Percentiles rank a stretch among this genome's conserved stretches.
Conservation (phyloP, 2,797 vertebrate genomes). For the Leptodactylus fallax region DNA sequence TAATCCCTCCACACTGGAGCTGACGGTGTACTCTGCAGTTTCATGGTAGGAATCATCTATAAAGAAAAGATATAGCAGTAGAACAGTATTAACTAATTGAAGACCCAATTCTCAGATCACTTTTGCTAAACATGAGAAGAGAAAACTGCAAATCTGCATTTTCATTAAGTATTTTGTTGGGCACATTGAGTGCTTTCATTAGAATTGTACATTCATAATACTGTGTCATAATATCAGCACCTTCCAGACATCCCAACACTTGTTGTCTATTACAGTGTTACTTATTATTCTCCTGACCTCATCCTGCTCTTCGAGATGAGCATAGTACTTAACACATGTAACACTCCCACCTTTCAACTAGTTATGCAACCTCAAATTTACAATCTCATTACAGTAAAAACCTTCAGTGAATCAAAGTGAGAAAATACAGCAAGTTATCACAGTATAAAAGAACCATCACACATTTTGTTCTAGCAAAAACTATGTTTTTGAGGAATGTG, state of each 20-base stretch:
- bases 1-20: constrained; percentile 84
- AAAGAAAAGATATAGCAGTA: constrained; percentile 62
- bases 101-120: background rate
- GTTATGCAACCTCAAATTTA: background rate
- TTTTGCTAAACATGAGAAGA: background rate
- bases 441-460: constrained; percentile 8
- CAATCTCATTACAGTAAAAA: background rate
- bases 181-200: background rate
- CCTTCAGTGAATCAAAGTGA: background rate
- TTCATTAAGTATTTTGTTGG: background rate
- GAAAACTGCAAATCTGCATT: background rate
- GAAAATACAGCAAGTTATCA: background rate
- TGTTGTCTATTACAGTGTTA: background rate
- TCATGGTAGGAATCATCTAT: constrained; percentile 85
- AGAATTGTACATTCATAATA: background rate
- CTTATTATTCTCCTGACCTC: background rate
- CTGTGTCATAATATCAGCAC: background rate
- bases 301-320: background rate
- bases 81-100: background rate
- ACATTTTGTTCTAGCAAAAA: background rate
- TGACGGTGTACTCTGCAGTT: constrained; percentile 81
- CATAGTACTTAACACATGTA: constrained; percentile 7
- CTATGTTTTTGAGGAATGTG: background rate
- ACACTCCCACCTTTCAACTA: constrained; percentile 7
- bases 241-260: background rate